Percentiles rank a stretch among this genome's conserved stretches.
Conservation (phyloP, 2,113 vertebrate species). For the Mobula hypostoma region DNA sequence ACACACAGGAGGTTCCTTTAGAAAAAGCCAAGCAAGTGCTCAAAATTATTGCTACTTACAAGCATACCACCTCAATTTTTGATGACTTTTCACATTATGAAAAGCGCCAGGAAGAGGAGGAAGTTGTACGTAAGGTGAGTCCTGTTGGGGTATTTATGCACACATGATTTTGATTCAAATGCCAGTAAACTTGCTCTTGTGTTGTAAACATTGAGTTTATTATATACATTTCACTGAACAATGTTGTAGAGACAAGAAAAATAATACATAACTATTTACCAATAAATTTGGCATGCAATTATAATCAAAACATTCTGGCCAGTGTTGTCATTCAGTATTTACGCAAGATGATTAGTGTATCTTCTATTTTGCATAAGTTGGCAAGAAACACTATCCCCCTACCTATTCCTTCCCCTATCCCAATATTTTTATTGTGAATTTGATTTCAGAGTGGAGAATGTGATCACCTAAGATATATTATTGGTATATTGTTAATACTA, state of each 20-base stretch:
- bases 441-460: neutral
- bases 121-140: constrained; percentile 85
- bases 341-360: neutral
- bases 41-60: constrained; percentile 91
- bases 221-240: neutral
- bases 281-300: neutral
- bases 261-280: neutral
- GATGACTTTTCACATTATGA: constrained; percentile 98
- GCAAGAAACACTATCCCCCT: neutral
- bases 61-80: constrained; percentile 98
- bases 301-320: neutral
- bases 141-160: neutral
- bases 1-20: constrained; percentile 96
- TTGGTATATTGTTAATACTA: too few species aligned
- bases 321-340: neutral
- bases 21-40: constrained; percentile 97
- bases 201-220: neutral
- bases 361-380: neutral
- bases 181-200: neutral
- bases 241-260: neutral
- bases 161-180: neutral
- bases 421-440: neutral
- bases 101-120: constrained; percentile 90
- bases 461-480: neutral
- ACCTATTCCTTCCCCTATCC: too few species aligned